Evolutionary conservation across 2,888 invertebrate genomes (phyloP).

Genomic region (Orthonevra nobilis): DNA sequence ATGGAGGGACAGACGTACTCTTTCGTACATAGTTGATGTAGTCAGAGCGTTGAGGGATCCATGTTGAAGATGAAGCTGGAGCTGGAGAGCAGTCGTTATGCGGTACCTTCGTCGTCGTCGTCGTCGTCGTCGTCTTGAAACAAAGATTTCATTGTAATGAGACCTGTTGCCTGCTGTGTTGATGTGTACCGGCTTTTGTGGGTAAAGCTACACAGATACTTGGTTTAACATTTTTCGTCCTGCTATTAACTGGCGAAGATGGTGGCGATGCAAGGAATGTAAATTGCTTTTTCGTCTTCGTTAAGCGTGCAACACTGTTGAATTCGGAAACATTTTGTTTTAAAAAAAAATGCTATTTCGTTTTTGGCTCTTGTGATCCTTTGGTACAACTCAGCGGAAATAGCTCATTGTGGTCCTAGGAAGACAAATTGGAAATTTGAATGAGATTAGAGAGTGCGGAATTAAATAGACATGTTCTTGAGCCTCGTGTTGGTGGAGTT

Average conservation of each 20-base stretch:
- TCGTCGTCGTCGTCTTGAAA: too few species aligned
- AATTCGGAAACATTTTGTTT: conserved; percentile 56
- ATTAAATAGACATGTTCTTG: conserved; percentile 18
- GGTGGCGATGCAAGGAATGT: conserved; percentile 59
- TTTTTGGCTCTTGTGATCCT: not conserved
- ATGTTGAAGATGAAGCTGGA: not conserved
- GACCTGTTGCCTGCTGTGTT: conserved; percentile 61
- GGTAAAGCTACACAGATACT: conserved; percentile 1
- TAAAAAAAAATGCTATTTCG: conserved; percentile 41
- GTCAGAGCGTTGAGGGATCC: conserved; percentile 18
- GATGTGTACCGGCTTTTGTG: conserved; percentile 46
- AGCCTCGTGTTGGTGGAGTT: too few species aligned
- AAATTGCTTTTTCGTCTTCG: conserved; percentile 68
- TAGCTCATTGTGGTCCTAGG: conserved; percentile 44
- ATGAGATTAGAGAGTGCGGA: not conserved
- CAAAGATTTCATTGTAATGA: conserved; percentile 62
- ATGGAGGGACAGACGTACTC: not conserved
- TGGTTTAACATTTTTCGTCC: conserved; percentile 16
- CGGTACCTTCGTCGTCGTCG: conserved; percentile 33
- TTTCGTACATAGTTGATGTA: not conserved
- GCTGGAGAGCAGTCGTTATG: conserved; percentile 44
- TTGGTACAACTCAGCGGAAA: conserved; percentile 17
- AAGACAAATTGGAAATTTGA: conserved; percentile 61
- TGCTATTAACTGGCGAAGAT: conserved; percentile 16
- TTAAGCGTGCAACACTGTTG: conserved; percentile 69